Base-by-base conservation (phyloP, 1,140 invertebrate species). In the Arctopsyche grandis region DNA sequence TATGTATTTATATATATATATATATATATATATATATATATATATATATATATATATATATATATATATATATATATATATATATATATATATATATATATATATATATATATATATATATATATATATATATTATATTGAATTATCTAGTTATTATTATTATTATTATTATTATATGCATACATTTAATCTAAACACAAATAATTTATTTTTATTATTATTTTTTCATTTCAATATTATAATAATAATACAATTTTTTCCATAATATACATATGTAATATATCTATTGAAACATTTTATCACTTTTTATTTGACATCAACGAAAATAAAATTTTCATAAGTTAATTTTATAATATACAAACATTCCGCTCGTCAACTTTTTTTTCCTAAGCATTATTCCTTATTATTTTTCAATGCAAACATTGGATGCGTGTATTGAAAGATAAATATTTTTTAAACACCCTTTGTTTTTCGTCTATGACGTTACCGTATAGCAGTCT, bases 131-230 rank as follows among this genome's bases (percentile, higher is more conserved):
- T 66, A 66, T n/a, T 66, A 66, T 66, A 24, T 66, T 66, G 56
- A 66, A 66, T 66, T 66, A 66, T 66, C 63, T 66, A 66, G 26
- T 66, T 66, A 60, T 60, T 60, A 60, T 60, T 60, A 60, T 60
- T 60, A 60, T 60, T 21, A 66, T 66, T 66, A 66, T 66, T 66
- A 66, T 66, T 14, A 52, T 66, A 66, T 66, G 63, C 24, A 29
- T 66, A 66, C 63, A 66, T 66, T 66, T 66, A 66, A 26, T 66
- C 63, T 66, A 66, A 66, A 66, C 63, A 66, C 63, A 66, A 66
- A 66, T 66, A 66, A 60, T 66, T 66, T 66, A 26, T 66, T 26
- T 66, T 52, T 26, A 66, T 66, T 22, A 60, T 60, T 66, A 66
- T 66, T 24, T 26, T 66, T 60, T 66, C 16, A 52, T 52, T 38